Conservation (phyloP, 1,140 invertebrate species). For the Mizuhopecten yessoensis region DNA sequence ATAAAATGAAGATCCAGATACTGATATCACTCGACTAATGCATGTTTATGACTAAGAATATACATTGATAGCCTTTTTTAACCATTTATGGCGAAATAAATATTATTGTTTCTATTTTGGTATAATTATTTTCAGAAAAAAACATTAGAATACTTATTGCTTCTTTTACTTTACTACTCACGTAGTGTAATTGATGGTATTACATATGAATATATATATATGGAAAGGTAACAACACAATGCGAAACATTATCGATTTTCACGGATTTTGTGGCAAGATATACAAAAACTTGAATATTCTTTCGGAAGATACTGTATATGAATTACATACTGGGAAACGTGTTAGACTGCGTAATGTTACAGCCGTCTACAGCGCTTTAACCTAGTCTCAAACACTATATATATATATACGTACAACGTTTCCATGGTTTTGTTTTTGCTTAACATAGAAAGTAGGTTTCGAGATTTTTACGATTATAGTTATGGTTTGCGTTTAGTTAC, state of each 20-base stretch:
- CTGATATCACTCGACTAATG: background rate
- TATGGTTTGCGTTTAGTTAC: background rate
- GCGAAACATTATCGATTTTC: background rate
- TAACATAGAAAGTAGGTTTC: background rate
- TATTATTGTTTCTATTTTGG: too few relatives aligned
- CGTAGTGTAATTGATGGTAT: too few relatives aligned
- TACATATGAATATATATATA: too few relatives aligned
- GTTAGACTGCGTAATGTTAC: too few relatives aligned
- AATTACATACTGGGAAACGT: too few relatives aligned
- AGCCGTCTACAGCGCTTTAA: background rate
- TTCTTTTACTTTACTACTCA: too few relatives aligned
- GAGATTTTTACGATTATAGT: background rate
- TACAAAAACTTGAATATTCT: too few relatives aligned
- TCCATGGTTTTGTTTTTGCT: background rate
- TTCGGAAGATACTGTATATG: too few relatives aligned
- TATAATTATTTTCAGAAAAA: too few relatives aligned
- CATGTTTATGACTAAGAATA: background rate
- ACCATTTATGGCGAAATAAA: too few relatives aligned
- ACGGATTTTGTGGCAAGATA: background rate
- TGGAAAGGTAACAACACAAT: too few relatives aligned
- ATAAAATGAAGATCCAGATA: background rate
- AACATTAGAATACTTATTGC: too few relatives aligned
- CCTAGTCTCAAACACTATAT: background rate
- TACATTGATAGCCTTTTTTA: background rate
- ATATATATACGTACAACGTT: background rate